Conservation (phyloP, 2,113 vertebrate genomes). For the Coptodon bakossiorum region DNA sequence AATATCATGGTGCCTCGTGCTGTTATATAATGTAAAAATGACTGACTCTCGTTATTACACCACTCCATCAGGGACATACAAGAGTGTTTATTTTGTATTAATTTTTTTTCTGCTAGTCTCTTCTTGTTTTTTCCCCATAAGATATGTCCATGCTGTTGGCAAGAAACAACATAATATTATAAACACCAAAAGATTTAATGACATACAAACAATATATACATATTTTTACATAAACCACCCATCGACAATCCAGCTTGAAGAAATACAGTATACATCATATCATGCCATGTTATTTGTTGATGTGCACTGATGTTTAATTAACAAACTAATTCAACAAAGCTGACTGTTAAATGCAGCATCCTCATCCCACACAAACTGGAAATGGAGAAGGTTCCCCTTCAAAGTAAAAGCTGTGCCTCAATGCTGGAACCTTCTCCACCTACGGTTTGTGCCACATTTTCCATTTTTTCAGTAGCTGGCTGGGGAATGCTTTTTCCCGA, state of each 20-base stretch:
- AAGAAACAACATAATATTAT: not conserved
- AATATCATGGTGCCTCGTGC: not conserved
- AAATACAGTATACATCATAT: not conserved
- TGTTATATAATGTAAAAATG: conserved; percentile 14
- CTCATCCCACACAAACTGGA: not conserved
- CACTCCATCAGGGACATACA: not conserved
- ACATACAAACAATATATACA: not conserved
- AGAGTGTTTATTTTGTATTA: not conserved
- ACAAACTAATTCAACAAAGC: not conserved
- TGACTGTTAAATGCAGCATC: not conserved
- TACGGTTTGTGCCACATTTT: not conserved
- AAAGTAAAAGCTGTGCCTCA: not conserved
- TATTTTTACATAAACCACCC: not conserved
- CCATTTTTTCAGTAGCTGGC: not conserved
- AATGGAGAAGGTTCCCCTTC: not conserved
- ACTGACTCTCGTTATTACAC: conserved; percentile 13
- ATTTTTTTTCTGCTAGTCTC: not conserved
- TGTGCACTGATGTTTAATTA: not conserved
- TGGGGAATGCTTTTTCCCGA: not conserved
- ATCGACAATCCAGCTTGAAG: fast-evolving
- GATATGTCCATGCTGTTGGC: not conserved
- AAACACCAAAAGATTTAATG: not conserved
- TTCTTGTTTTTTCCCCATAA: not conserved
- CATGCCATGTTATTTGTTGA: not conserved
- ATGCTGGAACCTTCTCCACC: not conserved